Conservation (phyloP, 2,113 vertebrate genomes). For the Salvator merianae region DNA sequence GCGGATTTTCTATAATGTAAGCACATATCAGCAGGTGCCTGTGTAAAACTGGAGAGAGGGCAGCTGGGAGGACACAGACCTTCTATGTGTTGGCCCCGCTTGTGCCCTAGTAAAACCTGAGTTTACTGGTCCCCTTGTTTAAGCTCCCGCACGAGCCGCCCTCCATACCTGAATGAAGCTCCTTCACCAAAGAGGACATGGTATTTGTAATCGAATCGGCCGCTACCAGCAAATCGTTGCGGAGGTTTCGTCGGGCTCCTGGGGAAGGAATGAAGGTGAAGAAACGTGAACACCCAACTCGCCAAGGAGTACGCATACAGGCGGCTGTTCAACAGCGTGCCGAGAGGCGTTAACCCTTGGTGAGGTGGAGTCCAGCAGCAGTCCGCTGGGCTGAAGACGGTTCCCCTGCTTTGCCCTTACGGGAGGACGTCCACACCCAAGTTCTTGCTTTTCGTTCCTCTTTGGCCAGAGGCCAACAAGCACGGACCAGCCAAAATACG, state of each 20-base stretch:
- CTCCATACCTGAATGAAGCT: conserved; percentile 90
- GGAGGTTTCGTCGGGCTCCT: conserved; percentile 93
- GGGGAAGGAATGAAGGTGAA: conserved; percentile 17
- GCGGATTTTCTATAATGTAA: not conserved
- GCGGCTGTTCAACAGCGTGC: not conserved
- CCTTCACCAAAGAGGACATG: conserved; percentile 95
- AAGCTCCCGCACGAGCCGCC: fast-evolving
- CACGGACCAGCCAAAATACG: too few species aligned
- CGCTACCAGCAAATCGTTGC: conserved; percentile 91
- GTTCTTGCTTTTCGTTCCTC: too few species aligned
- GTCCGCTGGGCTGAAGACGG: not conserved
- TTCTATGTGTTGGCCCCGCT: not conserved
- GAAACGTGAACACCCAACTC: not conserved
- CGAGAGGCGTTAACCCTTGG: not conserved
- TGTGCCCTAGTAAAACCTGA: too few species aligned
- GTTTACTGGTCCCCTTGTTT: fast-evolving
- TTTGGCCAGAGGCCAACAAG: too few species aligned
- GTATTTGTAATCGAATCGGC: conserved; percentile 97
- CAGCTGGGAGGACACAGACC: not conserved
- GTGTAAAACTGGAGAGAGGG: not conserved
- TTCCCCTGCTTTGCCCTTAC: fast-evolving
- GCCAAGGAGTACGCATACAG: not conserved
- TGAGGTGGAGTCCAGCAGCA: not conserved
- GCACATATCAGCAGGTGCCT: not conserved
- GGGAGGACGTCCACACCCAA: fast-evolving